These are phyloP conservation scores for Neogobius melanostomus DNA, from an alignment of 2,113 vertebrate genomes.

Conservation along the genomic window DNA sequence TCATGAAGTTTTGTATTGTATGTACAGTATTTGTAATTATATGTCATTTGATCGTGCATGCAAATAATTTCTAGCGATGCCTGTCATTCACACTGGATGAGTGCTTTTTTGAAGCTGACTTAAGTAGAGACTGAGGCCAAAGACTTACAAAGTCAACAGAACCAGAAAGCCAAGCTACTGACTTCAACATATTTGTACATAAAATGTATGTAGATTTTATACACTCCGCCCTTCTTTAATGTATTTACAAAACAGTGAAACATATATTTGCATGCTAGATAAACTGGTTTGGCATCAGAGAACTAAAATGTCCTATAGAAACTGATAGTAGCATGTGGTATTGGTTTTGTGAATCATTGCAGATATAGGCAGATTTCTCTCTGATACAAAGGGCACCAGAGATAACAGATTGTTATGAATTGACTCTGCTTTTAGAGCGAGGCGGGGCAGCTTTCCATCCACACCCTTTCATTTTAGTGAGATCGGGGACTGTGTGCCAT, in stretches of 20 bases:
- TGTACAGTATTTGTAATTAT: too few relatives aligned
- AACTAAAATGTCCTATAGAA: neutral
- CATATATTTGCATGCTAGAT: neutral
- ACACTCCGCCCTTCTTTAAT: neutral
- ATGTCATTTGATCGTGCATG: too few relatives aligned
- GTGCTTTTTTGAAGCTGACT: neutral
- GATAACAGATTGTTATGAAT: conserved; percentile 29
- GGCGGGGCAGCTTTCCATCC: conserved; percentile 49
- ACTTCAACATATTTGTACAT: conserved; percentile 36
- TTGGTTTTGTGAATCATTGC: neutral
- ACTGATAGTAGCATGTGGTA: neutral
- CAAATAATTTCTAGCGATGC: too few relatives aligned
- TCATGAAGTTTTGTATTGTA: too few relatives aligned
- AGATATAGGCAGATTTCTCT: neutral
- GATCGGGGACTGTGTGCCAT: conserved; percentile 26
- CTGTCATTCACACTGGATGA: too few relatives aligned
- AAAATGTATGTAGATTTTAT: conserved; percentile 23
- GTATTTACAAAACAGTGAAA: neutral
- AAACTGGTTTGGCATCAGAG: neutral
- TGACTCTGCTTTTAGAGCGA: conserved; percentile 12
- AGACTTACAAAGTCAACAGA: conserved; percentile 38
- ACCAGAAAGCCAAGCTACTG: conserved; percentile 26
- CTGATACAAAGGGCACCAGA: neutral
- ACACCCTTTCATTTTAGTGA: conserved; percentile 39
- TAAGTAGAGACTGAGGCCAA: neutral